These are phyloP conservation scores for Cryptocephalus moraei DNA, from an alignment of 2,888 invertebrate species.

Conservation along the genomic window DNA sequence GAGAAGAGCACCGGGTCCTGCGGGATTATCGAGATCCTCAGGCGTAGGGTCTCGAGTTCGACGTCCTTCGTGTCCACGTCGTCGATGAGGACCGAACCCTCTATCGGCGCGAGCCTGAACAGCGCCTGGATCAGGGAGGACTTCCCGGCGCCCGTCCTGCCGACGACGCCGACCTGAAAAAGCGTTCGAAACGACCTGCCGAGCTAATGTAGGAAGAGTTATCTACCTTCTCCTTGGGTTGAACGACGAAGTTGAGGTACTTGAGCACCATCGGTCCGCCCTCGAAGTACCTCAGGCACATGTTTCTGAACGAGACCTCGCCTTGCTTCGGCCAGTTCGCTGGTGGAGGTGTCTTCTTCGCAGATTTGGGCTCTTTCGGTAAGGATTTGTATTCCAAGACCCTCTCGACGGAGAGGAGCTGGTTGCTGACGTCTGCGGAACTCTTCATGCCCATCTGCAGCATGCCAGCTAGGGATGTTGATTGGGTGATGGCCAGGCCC, in stretches of 20 bases:
- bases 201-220: conserved; percentile 41
- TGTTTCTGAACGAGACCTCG: conserved; percentile 48
- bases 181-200: neutral
- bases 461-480: conserved; percentile 49
- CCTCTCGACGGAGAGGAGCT: conserved; percentile 73
- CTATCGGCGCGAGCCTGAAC: conserved; percentile 62
- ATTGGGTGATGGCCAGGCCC: conserved; percentile 56
- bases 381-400: conserved; percentile 69
- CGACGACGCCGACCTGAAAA: conserved; percentile 65
- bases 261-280: conserved; percentile 58
- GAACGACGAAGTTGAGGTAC: conserved; percentile 55
- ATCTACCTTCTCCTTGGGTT: conserved; percentile 56
- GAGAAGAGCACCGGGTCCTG: conserved; percentile 65
- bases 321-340: conserved; percentile 60
- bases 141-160: conserved; percentile 76
- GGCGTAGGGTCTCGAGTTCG: conserved; percentile 45
- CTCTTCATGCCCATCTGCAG: conserved; percentile 74
- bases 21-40: conserved; percentile 47
- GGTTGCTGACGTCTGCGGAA: conserved; percentile 69
- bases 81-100: conserved; percentile 64
- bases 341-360: conserved; percentile 42
- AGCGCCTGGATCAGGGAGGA: conserved; percentile 69
- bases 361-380: conserved; percentile 46
- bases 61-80: conserved; percentile 49
- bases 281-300: conserved; percentile 55